Conservation (phyloP, 2,113 vertebrate species). For the Limanda limanda region DNA sequence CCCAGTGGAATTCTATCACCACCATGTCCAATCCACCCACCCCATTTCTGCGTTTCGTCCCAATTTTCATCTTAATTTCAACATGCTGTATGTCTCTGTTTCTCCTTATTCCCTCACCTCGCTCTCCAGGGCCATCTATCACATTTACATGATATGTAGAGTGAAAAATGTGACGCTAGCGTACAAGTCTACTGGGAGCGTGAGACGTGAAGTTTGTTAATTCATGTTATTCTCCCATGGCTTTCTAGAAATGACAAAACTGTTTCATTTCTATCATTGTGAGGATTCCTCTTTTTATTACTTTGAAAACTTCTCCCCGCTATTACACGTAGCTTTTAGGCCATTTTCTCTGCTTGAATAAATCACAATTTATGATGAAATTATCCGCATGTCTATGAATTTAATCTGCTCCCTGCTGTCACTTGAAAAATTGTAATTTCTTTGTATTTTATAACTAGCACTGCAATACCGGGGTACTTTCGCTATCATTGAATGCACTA, state of each 20-base stretch:
- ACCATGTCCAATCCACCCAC: slow-evolving; percentile 62
- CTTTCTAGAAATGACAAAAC: slow-evolving; percentile 30
- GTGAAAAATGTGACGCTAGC: slow-evolving; percentile 63
- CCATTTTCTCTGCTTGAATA: background rate
- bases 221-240: slow-evolving; percentile 42
- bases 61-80: slow-evolving; percentile 72
- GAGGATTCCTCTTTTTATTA: slow-evolving; percentile 7
- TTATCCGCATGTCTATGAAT: background rate
- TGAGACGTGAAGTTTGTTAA: slow-evolving; percentile 43
- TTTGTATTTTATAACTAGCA: background rate
- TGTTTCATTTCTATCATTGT: slow-evolving; percentile 20
- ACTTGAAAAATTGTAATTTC: too few species aligned
- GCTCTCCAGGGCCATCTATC: slow-evolving; percentile 62
- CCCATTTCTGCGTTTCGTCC: slow-evolving; percentile 69
- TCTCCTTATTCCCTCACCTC: slow-evolving; percentile 66
- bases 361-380: background rate
- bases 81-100: slow-evolving; percentile 67
- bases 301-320: slow-evolving; percentile 23
- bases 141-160: slow-evolving; percentile 65
- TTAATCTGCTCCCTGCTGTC: background rate
- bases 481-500: background rate
- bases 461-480: background rate
- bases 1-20: slow-evolving; percentile 81
- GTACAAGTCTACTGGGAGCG: slow-evolving; percentile 46
- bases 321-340: slow-evolving; percentile 8